Conservation (phyloP, 2,888 invertebrate genomes). For the Cerceris ruficornis region DNA sequence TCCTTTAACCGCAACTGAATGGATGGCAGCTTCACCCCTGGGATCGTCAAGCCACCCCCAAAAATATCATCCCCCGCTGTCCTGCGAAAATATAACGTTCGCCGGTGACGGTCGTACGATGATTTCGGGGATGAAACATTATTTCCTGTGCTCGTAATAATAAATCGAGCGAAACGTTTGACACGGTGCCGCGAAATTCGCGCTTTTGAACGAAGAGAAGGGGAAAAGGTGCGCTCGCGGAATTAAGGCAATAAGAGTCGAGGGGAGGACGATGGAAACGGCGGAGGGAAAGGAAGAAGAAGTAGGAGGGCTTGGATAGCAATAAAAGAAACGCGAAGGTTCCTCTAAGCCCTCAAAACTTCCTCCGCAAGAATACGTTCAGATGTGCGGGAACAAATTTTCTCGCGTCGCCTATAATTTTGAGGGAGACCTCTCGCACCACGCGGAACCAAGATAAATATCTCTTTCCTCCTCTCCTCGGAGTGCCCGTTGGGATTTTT, state of each 20-base stretch:
- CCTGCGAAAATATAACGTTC: background rate
- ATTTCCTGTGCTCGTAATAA: slow-evolving; percentile 13
- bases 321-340: slow-evolving; percentile 51
- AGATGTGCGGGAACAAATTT: slow-evolving; percentile 57
- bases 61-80: background rate
- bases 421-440: slow-evolving; percentile 33
- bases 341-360: slow-evolving; percentile 30
- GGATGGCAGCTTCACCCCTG: no score
- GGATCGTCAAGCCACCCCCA: background rate
- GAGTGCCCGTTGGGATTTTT: slow-evolving; percentile 30
- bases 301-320: slow-evolving; percentile 16
- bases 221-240: slow-evolving; percentile 6
- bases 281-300: background rate
- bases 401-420: slow-evolving; percentile 57
- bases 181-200: slow-evolving; percentile 18
- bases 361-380: slow-evolving; percentile 32
- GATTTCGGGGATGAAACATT: background rate
- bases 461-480: slow-evolving; percentile 17
- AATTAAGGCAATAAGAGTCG: slow-evolving; percentile 47
- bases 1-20: no score
- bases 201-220: slow-evolving; percentile 21
- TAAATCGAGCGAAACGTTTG: slow-evolving; percentile 25
- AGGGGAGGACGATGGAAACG: background rate
- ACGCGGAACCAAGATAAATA: slow-evolving; percentile 58
- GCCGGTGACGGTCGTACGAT: background rate